phyloP scores from a whole-genome alignment of 2,797 vertebrate species.

The Micrastur ruficollis region DNA sequence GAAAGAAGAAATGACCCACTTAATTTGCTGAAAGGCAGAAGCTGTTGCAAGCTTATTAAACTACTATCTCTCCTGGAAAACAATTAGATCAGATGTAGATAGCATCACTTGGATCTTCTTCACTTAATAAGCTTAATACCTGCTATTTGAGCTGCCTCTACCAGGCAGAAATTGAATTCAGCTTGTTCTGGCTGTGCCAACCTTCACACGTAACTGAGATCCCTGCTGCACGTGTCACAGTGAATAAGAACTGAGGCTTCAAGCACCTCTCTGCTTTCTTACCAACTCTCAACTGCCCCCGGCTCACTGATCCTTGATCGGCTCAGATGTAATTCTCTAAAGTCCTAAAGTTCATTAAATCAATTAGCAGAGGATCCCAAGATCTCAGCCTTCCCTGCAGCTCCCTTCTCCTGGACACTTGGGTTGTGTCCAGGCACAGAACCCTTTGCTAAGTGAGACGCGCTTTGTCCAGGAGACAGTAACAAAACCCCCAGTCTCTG shows the following conservation, averaged over 20 bases:
- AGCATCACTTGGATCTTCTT: not conserved
- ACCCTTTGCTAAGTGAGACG: not conserved
- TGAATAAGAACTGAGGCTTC: not conserved
- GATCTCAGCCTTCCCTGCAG: not conserved
- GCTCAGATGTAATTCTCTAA: not conserved
- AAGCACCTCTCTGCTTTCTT: not conserved
- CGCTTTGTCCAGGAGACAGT: not conserved
- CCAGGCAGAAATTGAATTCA: not conserved
- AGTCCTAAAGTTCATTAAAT: not conserved
- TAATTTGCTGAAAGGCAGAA: conserved; percentile 19
- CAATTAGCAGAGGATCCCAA: not conserved
- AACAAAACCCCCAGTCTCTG: not conserved
- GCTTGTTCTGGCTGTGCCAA: not conserved
- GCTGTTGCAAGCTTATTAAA: conserved; percentile 18
- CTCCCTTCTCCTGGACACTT: accelerated
- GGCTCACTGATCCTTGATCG: not conserved
- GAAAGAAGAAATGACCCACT: conserved; percentile 24
- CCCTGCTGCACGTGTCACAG: accelerated
- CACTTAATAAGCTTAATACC: not conserved
- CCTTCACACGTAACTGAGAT: accelerated
- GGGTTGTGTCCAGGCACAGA: not conserved
- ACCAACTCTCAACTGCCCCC: not conserved
- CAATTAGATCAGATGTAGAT: not conserved
- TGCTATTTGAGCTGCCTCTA: not conserved
- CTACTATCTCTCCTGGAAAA: not conserved